A percentile compares a stretch with the other conserved stretches of the same genome.
phyloP scores from a whole-genome alignment of 2,888 invertebrate genomes.

The Cylindroiulus punctatus region DNA sequence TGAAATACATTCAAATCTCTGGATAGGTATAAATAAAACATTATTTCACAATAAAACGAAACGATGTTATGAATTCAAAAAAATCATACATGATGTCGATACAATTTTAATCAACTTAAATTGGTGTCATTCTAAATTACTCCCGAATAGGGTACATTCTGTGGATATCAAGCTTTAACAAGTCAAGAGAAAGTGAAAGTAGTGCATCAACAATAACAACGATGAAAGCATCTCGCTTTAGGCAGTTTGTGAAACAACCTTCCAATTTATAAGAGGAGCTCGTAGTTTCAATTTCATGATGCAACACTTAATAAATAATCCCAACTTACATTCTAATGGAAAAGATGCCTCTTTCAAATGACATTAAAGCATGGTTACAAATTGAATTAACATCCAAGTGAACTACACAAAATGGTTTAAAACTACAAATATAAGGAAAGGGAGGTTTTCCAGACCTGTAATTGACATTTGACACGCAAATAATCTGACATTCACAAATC shows the following conservation, averaged over 20 bases:
- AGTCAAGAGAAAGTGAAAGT: slow-evolving; percentile 1
- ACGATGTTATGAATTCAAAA: not conserved
- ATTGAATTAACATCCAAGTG: not conserved
- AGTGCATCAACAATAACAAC: slow-evolving; percentile 4
- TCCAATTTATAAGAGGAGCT: not conserved
- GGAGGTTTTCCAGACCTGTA: not conserved
- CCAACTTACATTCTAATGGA: not conserved
- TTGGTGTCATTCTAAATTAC: too few species aligned
- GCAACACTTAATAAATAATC: not conserved
- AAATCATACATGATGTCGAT: not conserved
- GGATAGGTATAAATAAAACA: too few species aligned
- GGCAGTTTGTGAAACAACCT: not conserved
- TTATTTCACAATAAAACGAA: too few species aligned
- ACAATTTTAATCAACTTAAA: not conserved
- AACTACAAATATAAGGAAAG: not conserved
- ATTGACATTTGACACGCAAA: not conserved
- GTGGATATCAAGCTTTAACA: not conserved
- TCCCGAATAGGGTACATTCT: too few species aligned
- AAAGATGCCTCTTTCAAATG: not conserved
- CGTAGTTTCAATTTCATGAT: not conserved
- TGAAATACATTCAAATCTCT: too few species aligned
- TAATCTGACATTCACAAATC: not conserved
- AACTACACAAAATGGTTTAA: not conserved
- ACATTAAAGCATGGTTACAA: not conserved
- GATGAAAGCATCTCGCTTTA: slow-evolving; percentile 8